Percentiles rank a stretch among this genome's conserved stretches.
These are phyloP conservation scores for Akabosia matsudoensis DNA, from an alignment of 1,140 invertebrate species.

Conservation along the genomic window DNA sequence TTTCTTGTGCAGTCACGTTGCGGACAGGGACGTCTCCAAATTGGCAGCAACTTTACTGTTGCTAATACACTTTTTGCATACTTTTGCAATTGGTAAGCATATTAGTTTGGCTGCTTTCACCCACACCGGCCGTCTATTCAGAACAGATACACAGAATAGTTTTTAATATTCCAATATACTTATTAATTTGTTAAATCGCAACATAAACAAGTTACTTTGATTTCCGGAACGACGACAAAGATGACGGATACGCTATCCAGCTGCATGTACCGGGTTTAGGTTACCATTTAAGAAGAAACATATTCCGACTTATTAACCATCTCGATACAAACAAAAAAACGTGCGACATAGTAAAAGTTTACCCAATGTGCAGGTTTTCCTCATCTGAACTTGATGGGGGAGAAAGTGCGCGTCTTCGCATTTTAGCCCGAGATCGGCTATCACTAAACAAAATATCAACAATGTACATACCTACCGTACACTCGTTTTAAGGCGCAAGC, in stretches of 20 bases:
- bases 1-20: too few species aligned
- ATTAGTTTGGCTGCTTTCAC: neutral
- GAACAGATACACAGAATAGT: too few species aligned
- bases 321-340: too few species aligned
- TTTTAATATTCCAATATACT: too few species aligned
- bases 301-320: too few species aligned
- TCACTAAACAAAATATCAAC: neutral
- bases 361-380: slow-evolving; percentile 15
- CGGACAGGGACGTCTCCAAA: too few species aligned
- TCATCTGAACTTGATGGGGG: slow-evolving; percentile 7
- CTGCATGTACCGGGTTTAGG: neutral
- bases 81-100: neutral
- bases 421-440: neutral
- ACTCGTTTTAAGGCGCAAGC: neutral
- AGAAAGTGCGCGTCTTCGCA: neutral
- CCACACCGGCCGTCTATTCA: neutral
- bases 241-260: neutral
- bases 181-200: too few species aligned
- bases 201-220: too few species aligned
- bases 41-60: neutral
- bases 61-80: neutral
- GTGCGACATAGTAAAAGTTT: too few species aligned
- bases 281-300: neutral
- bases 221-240: too few species aligned
- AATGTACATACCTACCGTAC: neutral